Evolutionary conservation across 2,888 invertebrate species (phyloP), one percentile per base, ranked within the genome.

Genomic region (Bimastos eiseni): DNA sequence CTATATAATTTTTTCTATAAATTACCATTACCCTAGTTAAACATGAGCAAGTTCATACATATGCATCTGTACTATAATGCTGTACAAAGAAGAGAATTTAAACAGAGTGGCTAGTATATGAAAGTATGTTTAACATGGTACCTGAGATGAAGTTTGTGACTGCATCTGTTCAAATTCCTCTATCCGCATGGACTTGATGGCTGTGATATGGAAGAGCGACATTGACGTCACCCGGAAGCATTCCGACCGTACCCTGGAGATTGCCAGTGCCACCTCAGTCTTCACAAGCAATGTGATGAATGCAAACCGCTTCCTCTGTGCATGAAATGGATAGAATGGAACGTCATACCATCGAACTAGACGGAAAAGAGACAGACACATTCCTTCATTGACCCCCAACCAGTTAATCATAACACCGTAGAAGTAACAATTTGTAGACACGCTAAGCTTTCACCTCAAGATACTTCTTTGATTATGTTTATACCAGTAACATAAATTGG

Each of bases 91-190:
- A 70, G 24, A 49, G 21, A 24, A 49, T n/a, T 70, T 11, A 70
- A 8, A 70, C 30, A 70, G 70, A 30, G 30, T n/a, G n/a, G 70
- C n/a, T 8, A 70, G 4, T n/a, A 2, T 70, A n/a, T n/a, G 11
- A 30, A 70, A 70, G 70, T 70, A 70, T 17, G 70, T n/a, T 70
- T 13, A 70, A 11, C n/a, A 17, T 8, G n/a, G 6, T 13, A 97
- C 96, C 33, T 96, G 95, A 93, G 96, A 95, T 24, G 95, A 95
- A 55, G 96, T 96, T 92, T 97, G 97, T 55, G 96, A 96, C 93
- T 97, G 97, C 0, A 96, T 96, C 0, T 96, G 96, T 90, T 97
- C 97, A 93, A 97, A 97, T 93, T 97, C 97, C 0, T 96, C 96
- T 55, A 97, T 94, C 44, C 96, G 96, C 49, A 96, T 96, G 90